Percentiles rank a stretch among this genome's conserved stretches.
These are phyloP conservation scores for Iguana delicatissima DNA, from an alignment of 2,797 vertebrate species.

Conservation along the genomic window DNA sequence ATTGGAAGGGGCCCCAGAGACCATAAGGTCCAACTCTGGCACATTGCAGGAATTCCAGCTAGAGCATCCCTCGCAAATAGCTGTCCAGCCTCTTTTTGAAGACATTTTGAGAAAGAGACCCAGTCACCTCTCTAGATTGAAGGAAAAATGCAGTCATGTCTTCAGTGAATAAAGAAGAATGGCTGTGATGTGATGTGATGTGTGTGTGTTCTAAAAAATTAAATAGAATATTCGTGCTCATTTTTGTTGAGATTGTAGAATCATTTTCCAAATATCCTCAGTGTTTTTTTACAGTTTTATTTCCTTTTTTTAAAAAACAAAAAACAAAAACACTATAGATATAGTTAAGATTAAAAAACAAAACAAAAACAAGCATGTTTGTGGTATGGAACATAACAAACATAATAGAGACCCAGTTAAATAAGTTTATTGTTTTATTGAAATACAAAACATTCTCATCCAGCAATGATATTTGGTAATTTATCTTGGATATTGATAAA, in stretches of 20 bases:
- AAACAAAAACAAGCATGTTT: background rate
- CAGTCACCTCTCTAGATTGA: too few relatives aligned
- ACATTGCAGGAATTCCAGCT: too few relatives aligned
- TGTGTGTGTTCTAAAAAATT: background rate
- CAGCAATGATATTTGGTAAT: constrained; percentile 71
- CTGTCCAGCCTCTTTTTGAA: too few relatives aligned
- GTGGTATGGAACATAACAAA: background rate
- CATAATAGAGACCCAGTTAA: constrained; percentile 55
- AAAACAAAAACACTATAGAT: background rate
- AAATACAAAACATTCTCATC: constrained; percentile 74
- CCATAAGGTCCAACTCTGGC: too few relatives aligned
- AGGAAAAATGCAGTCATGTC: too few relatives aligned
- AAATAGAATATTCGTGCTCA: background rate
- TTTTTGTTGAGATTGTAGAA: background rate
- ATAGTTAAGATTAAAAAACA: background rate
- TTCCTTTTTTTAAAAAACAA: background rate
- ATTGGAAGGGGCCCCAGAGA: too few relatives aligned
- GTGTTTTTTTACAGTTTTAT: background rate
- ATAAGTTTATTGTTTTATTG: constrained; percentile 71
- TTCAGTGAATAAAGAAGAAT: too few relatives aligned
- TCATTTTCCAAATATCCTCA: background rate
- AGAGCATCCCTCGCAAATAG: too few relatives aligned
- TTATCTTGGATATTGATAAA: constrained; percentile 63
- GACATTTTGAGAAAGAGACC: too few relatives aligned
- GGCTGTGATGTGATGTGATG: background rate